These are phyloP conservation scores for Polylopha cassiicola DNA, from an alignment of 2,888 invertebrate species.

Conservation along the genomic window DNA sequence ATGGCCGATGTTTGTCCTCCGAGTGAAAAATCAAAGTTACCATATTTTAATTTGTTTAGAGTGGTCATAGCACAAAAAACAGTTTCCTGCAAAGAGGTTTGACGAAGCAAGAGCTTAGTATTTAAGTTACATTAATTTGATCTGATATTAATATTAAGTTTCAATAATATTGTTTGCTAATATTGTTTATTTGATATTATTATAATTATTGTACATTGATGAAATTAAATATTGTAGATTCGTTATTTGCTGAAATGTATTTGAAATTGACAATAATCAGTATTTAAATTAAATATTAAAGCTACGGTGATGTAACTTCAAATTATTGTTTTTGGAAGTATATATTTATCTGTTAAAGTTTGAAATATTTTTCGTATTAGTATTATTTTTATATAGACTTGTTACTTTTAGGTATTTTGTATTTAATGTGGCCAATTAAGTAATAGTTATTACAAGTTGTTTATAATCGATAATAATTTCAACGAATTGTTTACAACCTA, in stretches of 20 bases:
- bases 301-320: conserved; percentile 42
- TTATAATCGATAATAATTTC: conserved; percentile 46
- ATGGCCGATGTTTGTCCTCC: conserved; percentile 3
- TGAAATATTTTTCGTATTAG: conserved; percentile 58
- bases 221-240: conserved; percentile 33
- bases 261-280: conserved; percentile 74
- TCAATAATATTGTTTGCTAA: conserved; percentile 32
- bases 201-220: conserved; percentile 32
- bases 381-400: conserved; percentile 61
- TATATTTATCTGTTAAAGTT: conserved; percentile 70
- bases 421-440: conserved; percentile 53
- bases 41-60: conserved; percentile 28
- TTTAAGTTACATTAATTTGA: conserved; percentile 30
- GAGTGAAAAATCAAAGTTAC: conserved; percentile 26
- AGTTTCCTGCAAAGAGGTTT: conserved; percentile 22
- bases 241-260: conserved; percentile 46
- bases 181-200: conserved; percentile 29
- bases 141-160: conserved; percentile 38
- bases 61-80: conserved; percentile 25
- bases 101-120: conserved; percentile 24
- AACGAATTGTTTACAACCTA: conserved; percentile 72
- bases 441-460: conserved; percentile 37
- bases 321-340: conserved; percentile 64
- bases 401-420: conserved; percentile 48
- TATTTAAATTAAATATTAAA: conserved; percentile 62